phyloP scores from a whole-genome alignment of 1,140 invertebrate genomes.

The Anastatus disparis region DNA sequence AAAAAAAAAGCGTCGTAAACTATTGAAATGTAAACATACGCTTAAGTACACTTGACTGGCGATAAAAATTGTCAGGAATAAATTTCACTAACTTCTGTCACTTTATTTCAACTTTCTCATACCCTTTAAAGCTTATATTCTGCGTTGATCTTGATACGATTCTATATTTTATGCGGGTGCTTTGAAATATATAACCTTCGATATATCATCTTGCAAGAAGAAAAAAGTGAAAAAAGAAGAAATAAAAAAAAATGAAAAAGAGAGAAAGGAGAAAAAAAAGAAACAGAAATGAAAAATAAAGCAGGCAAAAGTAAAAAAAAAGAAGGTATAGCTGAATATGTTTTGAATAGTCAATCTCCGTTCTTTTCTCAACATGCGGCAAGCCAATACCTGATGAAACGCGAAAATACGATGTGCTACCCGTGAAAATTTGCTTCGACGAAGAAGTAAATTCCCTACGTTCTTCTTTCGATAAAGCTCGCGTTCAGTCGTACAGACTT shows the following conservation, averaged over 20 bases:
- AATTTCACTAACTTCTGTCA: too few relatives aligned
- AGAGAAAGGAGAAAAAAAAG: too few relatives aligned
- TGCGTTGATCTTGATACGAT: conserved; percentile 1
- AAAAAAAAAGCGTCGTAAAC: too few relatives aligned
- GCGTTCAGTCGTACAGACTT: too few relatives aligned
- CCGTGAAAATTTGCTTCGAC: conserved; percentile 12
- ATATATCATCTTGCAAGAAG: not conserved
- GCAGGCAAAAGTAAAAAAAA: too few relatives aligned
- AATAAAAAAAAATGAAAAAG: not conserved
- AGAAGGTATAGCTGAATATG: not conserved
- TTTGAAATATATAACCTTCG: not conserved
- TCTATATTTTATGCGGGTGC: not conserved
- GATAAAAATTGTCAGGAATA: too few relatives aligned
- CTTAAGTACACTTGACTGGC: too few relatives aligned
- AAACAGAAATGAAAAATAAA: too few relatives aligned
- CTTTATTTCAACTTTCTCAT: too few relatives aligned
- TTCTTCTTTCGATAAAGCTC: conserved; percentile 1
- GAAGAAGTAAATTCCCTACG: conserved; percentile 7
- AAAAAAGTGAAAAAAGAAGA: not conserved
- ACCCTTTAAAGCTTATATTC: not conserved
- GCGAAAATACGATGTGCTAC: conserved; percentile 15
- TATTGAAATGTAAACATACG: too few relatives aligned
- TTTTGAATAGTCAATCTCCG: conserved; percentile 27
- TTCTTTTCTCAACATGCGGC: too few relatives aligned
- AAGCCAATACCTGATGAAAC: conserved; percentile 21